Conservation (phyloP, 2,888 invertebrate species). For the Pocota personata region DNA sequence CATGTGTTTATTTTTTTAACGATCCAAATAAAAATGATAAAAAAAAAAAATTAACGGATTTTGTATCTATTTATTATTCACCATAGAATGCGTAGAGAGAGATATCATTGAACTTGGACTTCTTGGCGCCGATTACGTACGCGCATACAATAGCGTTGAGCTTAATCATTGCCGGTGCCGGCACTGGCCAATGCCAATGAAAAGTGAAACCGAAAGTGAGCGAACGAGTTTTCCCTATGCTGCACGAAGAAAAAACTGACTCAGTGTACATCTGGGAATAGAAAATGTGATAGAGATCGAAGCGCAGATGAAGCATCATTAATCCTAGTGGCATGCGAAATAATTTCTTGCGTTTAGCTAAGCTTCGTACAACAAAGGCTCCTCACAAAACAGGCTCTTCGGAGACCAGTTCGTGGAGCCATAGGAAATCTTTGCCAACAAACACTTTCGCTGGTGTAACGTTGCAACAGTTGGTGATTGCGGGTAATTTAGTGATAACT, state of each 20-base stretch:
- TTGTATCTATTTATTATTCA: background rate
- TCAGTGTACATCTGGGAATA: constrained; percentile 1
- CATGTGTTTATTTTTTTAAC: constrained; percentile 53
- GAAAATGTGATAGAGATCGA: constrained; percentile 10
- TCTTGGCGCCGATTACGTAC: constrained; percentile 21
- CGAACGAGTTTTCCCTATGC: constrained; percentile 45
- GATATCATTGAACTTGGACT: constrained; percentile 72
- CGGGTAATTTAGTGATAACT: constrained; percentile 66
- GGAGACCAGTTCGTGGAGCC: constrained; percentile 15
- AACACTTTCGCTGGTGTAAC: constrained; percentile 62
- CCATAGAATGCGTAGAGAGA: background rate
- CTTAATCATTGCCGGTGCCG: background rate
- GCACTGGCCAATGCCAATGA: constrained; percentile 58
- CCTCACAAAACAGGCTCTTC: constrained; percentile 29
- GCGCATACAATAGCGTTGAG: background rate
- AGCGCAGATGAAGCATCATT: constrained; percentile 32
- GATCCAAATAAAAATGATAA: constrained; percentile 63
- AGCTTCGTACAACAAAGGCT: constrained; percentile 14
- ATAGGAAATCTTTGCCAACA: constrained; percentile 47
- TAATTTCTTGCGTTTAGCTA: constrained; percentile 35
- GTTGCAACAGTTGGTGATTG: background rate
- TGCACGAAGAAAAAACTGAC: background rate
- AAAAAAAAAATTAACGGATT: constrained; percentile 11
- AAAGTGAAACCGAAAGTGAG: constrained; percentile 67
- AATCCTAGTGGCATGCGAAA: constrained; percentile 61